phyloP scores from a whole-genome alignment of 2,797 vertebrate genomes.

The Helarctos malayanus region DNA sequence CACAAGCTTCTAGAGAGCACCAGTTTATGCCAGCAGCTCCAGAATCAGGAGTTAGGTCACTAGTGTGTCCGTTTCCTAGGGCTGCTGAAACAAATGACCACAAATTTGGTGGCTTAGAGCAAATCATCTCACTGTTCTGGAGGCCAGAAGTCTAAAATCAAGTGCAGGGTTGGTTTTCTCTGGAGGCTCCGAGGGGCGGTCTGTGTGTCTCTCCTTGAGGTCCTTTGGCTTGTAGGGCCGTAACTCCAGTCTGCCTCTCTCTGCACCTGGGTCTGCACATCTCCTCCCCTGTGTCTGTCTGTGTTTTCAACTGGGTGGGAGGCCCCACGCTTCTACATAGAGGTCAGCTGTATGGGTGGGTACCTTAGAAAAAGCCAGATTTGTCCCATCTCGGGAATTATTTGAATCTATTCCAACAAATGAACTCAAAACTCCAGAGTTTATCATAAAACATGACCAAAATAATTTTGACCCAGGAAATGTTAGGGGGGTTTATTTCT shows the following conservation, averaged over 20 bases:
- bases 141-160: not conserved
- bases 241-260: not conserved
- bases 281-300: not conserved
- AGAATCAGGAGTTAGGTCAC: not conserved
- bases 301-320: not conserved
- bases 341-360: not conserved
- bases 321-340: not conserved
- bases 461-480: not conserved
- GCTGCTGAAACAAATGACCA: not conserved
- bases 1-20: not conserved
- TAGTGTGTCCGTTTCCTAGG: not conserved
- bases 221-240: not conserved
- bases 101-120: not conserved
- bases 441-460: not conserved
- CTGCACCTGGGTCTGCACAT: not conserved
- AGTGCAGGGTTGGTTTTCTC: not conserved
- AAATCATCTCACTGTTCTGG: not conserved
- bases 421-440: not conserved
- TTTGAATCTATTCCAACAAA: conserved; percentile 5
- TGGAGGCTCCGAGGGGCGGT: not conserved
- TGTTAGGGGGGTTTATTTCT: not conserved
- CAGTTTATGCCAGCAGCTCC: not conserved
- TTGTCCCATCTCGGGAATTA: not conserved
- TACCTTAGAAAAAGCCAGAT: not conserved
- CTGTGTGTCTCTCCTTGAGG: not conserved